Base-by-base conservation (phyloP, 2,888 invertebrate species). In the Orthosia incerta region DNA sequence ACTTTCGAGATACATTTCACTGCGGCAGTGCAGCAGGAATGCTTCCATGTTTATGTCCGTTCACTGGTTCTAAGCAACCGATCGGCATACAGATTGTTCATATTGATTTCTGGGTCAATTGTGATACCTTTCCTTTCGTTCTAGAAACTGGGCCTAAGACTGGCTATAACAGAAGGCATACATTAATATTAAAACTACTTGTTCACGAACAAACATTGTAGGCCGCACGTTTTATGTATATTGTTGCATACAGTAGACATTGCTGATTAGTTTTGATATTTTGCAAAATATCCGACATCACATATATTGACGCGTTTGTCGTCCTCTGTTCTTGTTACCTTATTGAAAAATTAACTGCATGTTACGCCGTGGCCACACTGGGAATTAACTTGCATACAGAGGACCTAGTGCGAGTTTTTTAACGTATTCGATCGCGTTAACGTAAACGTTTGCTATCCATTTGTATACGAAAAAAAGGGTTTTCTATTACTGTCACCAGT, bases 301-400 rank as follows among this genome's bases (percentile, higher is more conserved):
- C 76, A 69, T 63, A 60, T 74, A 59, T 65, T 50, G 51, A 67
- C 78, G 65, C 57, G 46, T 45, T 59, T 26, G 64, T 68, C 20
- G 68, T 73, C 31, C 31, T 55, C 59, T 72, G 67, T 77, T 71
- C 80, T 86, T 83, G 84, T 84, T 84, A 85, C 84, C 80, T 77
- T 76, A 87, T 78, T 77, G 61, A 81, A 80, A 68, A 79, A 76
- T 79, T 69, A 73, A 74, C 80, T 86, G 76, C 82, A n/a, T 68
- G 79, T 74, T 59, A 64, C 26, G 71, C 66, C 60, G 66, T 64
- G 63, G 51, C 5, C 62, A 57, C 55, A 70, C 50, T 16, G 23
- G 18, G 12, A 26, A 51, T 45, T 23, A 56, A 23, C 53, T 18
- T 46, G 26, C 46, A 26, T 3, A 26, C 26, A 26, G 26, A 26